These are phyloP conservation scores for Drosophila colorata DNA, from an alignment of 2,888 invertebrate species.

Conservation along the genomic window DNA sequence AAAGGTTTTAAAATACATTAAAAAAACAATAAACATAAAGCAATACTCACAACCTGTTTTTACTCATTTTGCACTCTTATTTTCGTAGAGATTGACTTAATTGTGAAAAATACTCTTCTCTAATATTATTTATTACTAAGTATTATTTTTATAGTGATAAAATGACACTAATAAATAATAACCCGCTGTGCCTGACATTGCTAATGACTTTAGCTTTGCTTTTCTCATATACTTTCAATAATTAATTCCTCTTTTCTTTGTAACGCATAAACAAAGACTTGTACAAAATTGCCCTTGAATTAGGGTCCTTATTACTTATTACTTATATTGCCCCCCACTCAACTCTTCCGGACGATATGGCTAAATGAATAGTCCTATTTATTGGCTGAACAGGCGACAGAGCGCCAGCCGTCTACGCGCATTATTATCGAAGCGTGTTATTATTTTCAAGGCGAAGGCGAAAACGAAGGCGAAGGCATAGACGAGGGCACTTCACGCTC, in stretches of 20 bases:
- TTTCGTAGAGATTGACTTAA: no score
- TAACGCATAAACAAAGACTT: conserved; percentile 20
- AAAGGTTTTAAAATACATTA: no score
- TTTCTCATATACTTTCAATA: conserved; percentile 5
- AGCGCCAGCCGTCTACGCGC: not conserved
- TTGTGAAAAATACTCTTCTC: no score
- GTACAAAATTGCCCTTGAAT: conserved; percentile 21
- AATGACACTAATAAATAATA: not conserved
- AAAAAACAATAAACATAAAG: no score
- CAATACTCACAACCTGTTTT: no score
- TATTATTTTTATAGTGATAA: not conserved
- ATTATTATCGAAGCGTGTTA: conserved; percentile 23
- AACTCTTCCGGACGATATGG: conserved; percentile 4
- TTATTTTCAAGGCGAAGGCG: conserved; percentile 39
- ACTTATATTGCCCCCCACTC: not conserved
- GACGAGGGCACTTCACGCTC: conserved; percentile 4
- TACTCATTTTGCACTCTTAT: no score
- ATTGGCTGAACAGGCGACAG: conserved; percentile 8
- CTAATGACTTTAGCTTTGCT: not conserved
- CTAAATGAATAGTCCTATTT: conserved; percentile 18
- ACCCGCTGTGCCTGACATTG: no score
- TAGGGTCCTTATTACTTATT: not conserved
- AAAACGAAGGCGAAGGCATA: conserved; percentile 25
- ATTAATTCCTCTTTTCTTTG: conserved; percentile 3
- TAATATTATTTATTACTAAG: not conserved